These are phyloP conservation scores for Acrocephalus scirpaceus DNA, from an alignment of 2,797 vertebrate genomes.

Conservation along the genomic window DNA sequence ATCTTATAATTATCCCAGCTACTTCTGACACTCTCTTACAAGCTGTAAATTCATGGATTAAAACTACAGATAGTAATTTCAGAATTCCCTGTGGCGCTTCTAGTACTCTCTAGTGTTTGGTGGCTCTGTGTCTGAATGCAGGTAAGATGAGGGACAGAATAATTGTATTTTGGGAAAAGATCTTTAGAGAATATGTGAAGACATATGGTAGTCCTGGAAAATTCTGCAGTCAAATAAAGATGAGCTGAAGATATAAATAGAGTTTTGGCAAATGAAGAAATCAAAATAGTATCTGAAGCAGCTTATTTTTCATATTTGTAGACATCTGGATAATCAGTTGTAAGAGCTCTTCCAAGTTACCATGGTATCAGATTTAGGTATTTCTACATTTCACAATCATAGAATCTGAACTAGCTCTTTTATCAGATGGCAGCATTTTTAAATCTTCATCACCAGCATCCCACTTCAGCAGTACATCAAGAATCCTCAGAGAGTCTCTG, in stretches of 20 bases:
- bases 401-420: background rate
- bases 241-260: background rate
- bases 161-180: background rate
- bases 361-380: background rate
- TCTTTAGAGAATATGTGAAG: background rate
- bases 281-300: background rate
- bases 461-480: background rate
- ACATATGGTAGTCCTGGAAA: background rate
- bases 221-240: background rate
- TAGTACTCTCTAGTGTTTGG: background rate
- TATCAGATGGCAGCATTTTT: background rate
- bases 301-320: background rate
- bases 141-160: background rate
- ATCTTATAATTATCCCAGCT: slow-evolving; percentile 12
- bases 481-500: background rate
- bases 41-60: slow-evolving; percentile 33
- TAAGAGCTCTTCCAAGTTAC: slow-evolving; percentile 8
- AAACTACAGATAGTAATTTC: background rate
- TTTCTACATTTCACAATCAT: background rate
- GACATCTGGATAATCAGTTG: background rate
- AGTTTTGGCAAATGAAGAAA: background rate
- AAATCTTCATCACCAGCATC: background rate
- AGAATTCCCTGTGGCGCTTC: background rate
- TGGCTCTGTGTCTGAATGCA: background rate
- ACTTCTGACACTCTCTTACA: slow-evolving; percentile 16